phyloP scores from a whole-genome alignment of 2,888 invertebrate genomes.

The Aelia acuminata region DNA sequence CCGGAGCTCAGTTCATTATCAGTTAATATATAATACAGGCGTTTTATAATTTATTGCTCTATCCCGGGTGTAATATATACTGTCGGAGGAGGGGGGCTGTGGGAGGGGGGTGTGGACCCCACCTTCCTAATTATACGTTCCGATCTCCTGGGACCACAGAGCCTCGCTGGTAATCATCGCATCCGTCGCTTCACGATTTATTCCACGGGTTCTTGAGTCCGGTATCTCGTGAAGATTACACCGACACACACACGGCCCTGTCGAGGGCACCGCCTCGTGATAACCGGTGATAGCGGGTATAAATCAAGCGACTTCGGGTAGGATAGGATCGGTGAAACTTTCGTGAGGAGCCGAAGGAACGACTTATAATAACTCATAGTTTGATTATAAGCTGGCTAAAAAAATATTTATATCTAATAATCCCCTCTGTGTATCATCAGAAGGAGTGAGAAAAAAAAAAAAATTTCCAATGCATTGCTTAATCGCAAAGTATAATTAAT shows the following conservation, averaged over 20 bases:
- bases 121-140: constrained; percentile 47
- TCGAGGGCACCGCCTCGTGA: neutral
- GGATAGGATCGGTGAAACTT: constrained; percentile 26
- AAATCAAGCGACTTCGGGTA: neutral
- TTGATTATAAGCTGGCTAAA: constrained; percentile 16
- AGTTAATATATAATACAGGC: constrained; percentile 65
- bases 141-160: constrained; percentile 46
- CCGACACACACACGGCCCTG: constrained; percentile 25
- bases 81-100: neutral
- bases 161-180: constrained; percentile 45
- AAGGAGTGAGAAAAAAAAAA: neutral
- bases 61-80: constrained; percentile 63
- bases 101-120: constrained; percentile 36
- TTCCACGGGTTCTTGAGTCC: constrained; percentile 11
- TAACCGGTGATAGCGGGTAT: constrained; percentile 15
- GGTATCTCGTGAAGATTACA: constrained; percentile 35
- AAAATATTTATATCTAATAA: constrained; percentile 15
- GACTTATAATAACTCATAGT: constrained; percentile 16
- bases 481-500: neutral
- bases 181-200: constrained; percentile 32
- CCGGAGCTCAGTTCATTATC: constrained; percentile 64
- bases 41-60: constrained; percentile 64
- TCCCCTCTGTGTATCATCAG: neutral
- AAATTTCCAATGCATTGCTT: neutral
- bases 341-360: neutral